Conservation (phyloP, 2,797 vertebrate genomes). For the Taenioides sp. region DNA sequence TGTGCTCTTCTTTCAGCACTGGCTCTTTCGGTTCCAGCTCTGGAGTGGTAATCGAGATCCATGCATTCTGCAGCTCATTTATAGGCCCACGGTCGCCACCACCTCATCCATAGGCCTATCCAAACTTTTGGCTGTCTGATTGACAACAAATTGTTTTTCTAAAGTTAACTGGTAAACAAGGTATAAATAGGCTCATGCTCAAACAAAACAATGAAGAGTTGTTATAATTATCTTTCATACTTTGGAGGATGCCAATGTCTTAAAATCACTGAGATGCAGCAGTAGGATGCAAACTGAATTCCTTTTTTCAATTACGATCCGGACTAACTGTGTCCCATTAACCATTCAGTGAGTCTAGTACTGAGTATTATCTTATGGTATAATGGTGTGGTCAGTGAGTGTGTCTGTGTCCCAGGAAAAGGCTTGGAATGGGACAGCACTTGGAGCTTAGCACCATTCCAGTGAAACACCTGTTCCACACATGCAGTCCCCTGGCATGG, state of each 20-base stretch:
- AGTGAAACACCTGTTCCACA: slow-evolving; percentile 71
- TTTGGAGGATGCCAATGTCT: not conserved
- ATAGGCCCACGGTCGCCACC: slow-evolving; percentile 33
- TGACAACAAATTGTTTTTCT: slow-evolving; percentile 19
- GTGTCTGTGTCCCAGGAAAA: slow-evolving; percentile 59
- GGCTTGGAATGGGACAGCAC: slow-evolving; percentile 69
- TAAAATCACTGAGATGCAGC: not conserved
- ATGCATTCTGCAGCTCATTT: slow-evolving; percentile 61
- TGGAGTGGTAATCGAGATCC: slow-evolving; percentile 51
- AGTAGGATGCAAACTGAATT: too few species aligned
- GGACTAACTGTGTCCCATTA: not conserved
- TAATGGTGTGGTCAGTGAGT: slow-evolving; percentile 17
- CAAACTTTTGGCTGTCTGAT: slow-evolving; percentile 23
- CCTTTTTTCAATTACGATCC: not conserved
- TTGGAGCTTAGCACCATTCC: slow-evolving; percentile 78
- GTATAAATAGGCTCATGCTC: not conserved
- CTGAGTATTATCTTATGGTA: slow-evolving; percentile 1
- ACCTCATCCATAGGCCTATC: slow-evolving; percentile 21
- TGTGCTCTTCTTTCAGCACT: slow-evolving; percentile 63
- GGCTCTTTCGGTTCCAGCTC: slow-evolving; percentile 53
- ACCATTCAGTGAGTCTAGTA: not conserved
- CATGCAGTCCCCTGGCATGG: slow-evolving; percentile 12
- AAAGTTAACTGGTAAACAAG: slow-evolving; percentile 1
- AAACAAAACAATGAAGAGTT: not conserved
- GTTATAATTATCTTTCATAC: not conserved